Conservation (phyloP, 1,140 invertebrate genomes). For the Pentalonia nigronervosa region DNA sequence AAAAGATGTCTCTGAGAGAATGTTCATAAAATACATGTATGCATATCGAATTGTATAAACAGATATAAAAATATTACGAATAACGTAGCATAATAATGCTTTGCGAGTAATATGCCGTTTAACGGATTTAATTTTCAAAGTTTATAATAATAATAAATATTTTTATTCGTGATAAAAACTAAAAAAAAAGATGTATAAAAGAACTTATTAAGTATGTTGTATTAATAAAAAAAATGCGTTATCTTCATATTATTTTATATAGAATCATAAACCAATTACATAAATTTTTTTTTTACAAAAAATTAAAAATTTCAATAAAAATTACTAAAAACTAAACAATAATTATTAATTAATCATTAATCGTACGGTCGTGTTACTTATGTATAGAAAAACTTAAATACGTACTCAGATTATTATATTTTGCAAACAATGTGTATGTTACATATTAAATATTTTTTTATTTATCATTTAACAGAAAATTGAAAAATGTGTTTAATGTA, state of each 20-base stretch:
- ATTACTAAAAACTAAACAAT: not conserved
- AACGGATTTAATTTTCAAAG: conserved; percentile 25
- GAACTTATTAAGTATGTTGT: not conserved
- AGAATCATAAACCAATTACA: not conserved
- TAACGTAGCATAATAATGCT: not conserved
- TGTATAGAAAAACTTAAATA: no score
- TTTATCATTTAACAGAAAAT: not conserved
- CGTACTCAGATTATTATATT: not conserved
- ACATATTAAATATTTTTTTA: no score
- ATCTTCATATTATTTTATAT: not conserved
- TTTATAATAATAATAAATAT: not conserved
- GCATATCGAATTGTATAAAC: not conserved
- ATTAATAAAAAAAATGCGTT: not conserved
- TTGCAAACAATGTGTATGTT: not conserved
- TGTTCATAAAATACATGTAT: not conserved
- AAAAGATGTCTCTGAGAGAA: not conserved
- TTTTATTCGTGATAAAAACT: not conserved
- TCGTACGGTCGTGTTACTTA: no score
- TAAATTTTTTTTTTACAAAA: no score
- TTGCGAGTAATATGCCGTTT: conserved; percentile 6
- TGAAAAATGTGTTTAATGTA: not conserved
- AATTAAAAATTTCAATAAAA: not conserved
- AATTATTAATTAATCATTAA: no score
- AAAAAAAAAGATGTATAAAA: not conserved
- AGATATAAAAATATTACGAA: not conserved